Evolutionary conservation across 2,797 vertebrate genomes (phyloP), one percentile per base, ranked within the genome.

Genomic region (Dendrocincla tyrannina): DNA sequence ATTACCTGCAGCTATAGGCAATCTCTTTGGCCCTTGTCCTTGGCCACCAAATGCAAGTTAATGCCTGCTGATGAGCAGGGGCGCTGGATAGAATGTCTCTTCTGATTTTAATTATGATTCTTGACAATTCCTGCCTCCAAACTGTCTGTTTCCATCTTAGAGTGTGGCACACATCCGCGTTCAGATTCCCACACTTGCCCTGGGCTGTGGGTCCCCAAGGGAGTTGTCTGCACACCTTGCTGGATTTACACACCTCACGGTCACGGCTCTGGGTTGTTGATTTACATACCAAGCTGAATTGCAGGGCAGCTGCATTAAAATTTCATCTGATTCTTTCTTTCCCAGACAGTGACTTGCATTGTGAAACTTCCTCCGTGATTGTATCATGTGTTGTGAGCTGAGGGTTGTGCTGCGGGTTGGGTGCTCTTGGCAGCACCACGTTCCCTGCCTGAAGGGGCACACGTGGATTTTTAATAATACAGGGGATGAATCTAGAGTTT

Each of bases 81-180:
- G 22, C 4, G 13, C 52, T 80, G 52, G 47, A 17, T 13, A 63
- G 28, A 41, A 30, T 63, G 44, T 63, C 56, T 74, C 32, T 59
- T 37, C 49, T 80, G 76, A 58, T 77, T 77, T 85, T 63, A 74
- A 41, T 85, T 85, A 50, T 17, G 70, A 19, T 62, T 17, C n/a
- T 52, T 66, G 70, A 62, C 59, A 62, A 20, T 67, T 82, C 42
- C 74, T 93, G 55, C 63, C 47, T 84, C 35, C 59, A 28, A 35
- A 55, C 42, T 11, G 18, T 13, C 58, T 17, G 1, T 73, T 55
- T 75, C 50, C 59, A 60, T 0, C 2, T 6, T 4, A 4, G 63
- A 64, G 32, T 3, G 3, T 1, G 2, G 55, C 35, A 33, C 25
- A 4, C 0, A 0, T 50, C 72, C 0, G 0, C 5, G 2, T 69